Base-by-base conservation (phyloP, 1,140 invertebrate genomes). In the Hetaerina americana region DNA sequence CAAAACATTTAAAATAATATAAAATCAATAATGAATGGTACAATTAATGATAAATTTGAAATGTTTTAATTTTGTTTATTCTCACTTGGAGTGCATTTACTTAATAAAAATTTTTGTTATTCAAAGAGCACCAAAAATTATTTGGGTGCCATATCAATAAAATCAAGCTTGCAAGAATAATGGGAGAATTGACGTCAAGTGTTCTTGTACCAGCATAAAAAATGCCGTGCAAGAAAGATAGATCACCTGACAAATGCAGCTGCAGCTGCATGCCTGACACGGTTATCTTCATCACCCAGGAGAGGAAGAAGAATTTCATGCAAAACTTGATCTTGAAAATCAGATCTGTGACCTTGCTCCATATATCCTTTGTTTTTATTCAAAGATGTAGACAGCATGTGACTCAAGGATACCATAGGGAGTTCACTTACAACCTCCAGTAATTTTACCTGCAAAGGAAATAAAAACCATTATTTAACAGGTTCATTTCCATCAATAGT, bases 211-310 rank as follows among this genome's bases (percentile, higher is more conserved):
- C n/a, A n/a, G n/a, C n/a, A n/a, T n/a, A n/a, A n/a, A n/a, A n/a
- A n/a, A n/a, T n/a, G n/a, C n/a, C n/a, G n/a, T n/a, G n/a, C n/a
- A n/a, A n/a, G n/a, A n/a, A n/a, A n/a, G n/a, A n/a, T n/a, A n/a
- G n/a, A n/a, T n/a, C 84, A 94, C 91, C 83, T 89, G 22, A 88
- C 80, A 75, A 94, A 84, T 22, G 89, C 84, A 66, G 83, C 80
- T 8, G 88, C 84, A 3, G 91, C 87, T 18, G 91, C 88, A 75
- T 86, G 85, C 70, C 93, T 81, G 6, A 95, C 92, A 79, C 92
- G 84, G 70, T 85, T 85, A 79, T 95, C 92, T 75, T 89, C 87
- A 82, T 94, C 92, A 15, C 84, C 85, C 2, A 94, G 77, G 27
- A 93, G 79, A 31, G 79, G 77, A 22, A 89, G 78, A n/a, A 92